Base-by-base conservation (phyloP, 2,888 invertebrate genomes). In the Limenitis camilla region DNA sequence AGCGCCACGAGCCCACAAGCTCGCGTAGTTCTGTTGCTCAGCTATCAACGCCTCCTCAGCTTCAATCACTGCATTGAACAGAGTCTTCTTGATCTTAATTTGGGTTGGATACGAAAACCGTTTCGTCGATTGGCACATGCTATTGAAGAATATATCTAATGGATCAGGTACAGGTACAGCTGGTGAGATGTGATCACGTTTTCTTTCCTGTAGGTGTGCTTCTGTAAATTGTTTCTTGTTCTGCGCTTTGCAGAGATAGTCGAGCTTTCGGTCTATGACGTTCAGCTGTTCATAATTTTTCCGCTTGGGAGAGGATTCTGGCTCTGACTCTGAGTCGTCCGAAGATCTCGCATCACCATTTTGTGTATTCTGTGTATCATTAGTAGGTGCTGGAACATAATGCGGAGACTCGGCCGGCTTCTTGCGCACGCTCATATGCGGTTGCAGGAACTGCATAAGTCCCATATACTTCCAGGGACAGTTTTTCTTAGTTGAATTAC, bases 71-170 rank as follows among this genome's bases (percentile, higher is more conserved):
- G 81, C 82, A 52, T 68, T 67, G 69, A 86, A 86, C 56, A 86
- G 67, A 45, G 70, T 69, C 59, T 73, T 70, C 71, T 84, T 85
- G 59, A 86, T 81, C 63, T 74, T 74, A 56, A 86, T 76, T 68
- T 86, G 86, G 54, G 81, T 71, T 29, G 75, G 76, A 63, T 76
- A 82, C 10, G 86, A 80, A 57, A 86, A 70, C 33, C 85, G 74
- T 68, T 83, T 83, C 33, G 85, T 81, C 42, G 81, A 72, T 69
- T 85, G 83, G 65, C 85, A 85, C 86, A 86, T 86, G 73, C 84
- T 72, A 68, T 75, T 79, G 72, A 86, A 86, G 72, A 86, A 86
- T 53, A 78, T 80, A 67, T 84, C 84, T 32, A 59, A 55, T 32
- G 59, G 55, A 42, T 58, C 59, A 54, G 53, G 52, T 49, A 32